A percentile compares a stretch with the other conserved stretches of the same genome.
These are phyloP conservation scores for Pontoporia blainvillei DNA, from an alignment of 2,113 vertebrate species.

Conservation along the genomic window DNA sequence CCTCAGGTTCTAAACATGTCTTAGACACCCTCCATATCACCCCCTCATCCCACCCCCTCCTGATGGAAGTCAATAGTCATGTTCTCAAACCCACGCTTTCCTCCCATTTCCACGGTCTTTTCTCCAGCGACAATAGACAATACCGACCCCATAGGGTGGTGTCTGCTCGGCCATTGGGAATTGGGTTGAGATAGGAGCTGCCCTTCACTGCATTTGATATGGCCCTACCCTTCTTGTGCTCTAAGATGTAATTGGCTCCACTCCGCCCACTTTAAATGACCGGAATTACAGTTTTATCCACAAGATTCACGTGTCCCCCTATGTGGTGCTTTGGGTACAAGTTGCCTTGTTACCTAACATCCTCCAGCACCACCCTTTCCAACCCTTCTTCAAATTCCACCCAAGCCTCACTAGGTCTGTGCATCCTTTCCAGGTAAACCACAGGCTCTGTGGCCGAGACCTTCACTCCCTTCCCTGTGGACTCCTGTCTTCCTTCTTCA, in stretches of 20 bases:
- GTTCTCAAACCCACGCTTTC: neutral
- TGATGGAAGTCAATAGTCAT: fast-evolving
- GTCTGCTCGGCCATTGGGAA: fast-evolving
- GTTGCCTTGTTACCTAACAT: neutral
- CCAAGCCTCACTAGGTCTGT: neutral
- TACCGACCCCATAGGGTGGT: fast-evolving
- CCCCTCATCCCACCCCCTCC: neutral
- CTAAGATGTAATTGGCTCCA: neutral
- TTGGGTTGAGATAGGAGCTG: neutral
- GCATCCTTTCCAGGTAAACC: neutral
- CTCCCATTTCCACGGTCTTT: neutral
- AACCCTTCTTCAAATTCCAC: neutral
- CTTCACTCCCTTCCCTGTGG: fast-evolving
- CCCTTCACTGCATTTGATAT: neutral
- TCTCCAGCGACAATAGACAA: neutral
- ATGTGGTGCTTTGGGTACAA: fast-evolving
- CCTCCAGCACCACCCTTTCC: neutral
- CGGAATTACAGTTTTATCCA: fast-evolving
- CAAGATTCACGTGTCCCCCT: neutral
- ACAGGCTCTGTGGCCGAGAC: fast-evolving
- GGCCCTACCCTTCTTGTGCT: neutral
- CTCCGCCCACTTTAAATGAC: fast-evolving
- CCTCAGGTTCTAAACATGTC: neutral
- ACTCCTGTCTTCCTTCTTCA: fast-evolving
- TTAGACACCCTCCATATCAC: fast-evolving